Evolutionary conservation across 2,888 invertebrate genomes (phyloP).

Genomic region (Leptothorax acervorum): DNA sequence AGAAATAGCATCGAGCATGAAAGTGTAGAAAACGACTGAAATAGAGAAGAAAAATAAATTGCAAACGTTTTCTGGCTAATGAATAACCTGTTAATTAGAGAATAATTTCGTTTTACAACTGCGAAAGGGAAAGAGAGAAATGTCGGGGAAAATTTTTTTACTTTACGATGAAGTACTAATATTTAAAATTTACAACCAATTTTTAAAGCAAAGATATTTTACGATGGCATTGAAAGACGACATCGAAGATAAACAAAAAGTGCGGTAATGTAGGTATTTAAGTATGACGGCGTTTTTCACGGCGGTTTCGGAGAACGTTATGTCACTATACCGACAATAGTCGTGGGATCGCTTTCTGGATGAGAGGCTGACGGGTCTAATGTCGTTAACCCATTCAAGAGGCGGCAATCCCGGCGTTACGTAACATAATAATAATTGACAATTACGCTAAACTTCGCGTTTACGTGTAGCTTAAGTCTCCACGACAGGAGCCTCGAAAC

Average conservation of each 20-base stretch:
- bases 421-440: slow-evolving; percentile 78
- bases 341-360: slow-evolving; percentile 57
- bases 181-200: not conserved
- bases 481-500: slow-evolving; percentile 22
- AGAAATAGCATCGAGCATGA: not conserved
- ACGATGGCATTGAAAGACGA: slow-evolving; percentile 19
- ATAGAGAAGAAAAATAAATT: slow-evolving; percentile 1
- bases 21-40: slow-evolving; percentile 13
- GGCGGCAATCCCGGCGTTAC: slow-evolving; percentile 74
- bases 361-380: slow-evolving; percentile 61
- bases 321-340: slow-evolving; percentile 45
- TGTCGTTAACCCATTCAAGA: slow-evolving; percentile 72
- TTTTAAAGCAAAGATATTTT: not conserved
- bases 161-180: not conserved
- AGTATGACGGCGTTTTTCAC: slow-evolving; percentile 15
- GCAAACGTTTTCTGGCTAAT: not conserved
- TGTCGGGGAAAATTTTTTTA: not conserved
- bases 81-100: not conserved
- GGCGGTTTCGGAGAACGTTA: slow-evolving; percentile 51
- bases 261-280: slow-evolving; percentile 28
- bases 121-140: not conserved
- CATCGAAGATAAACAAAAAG: slow-evolving; percentile 17
- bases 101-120: not conserved
- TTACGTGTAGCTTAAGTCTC: slow-evolving; percentile 58
- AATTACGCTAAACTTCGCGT: slow-evolving; percentile 77